Percentiles rank a stretch among this genome's conserved stretches.
Evolutionary conservation across 2,888 invertebrate species (phyloP).

Genomic region (Yponomeuta malinellus): DNA sequence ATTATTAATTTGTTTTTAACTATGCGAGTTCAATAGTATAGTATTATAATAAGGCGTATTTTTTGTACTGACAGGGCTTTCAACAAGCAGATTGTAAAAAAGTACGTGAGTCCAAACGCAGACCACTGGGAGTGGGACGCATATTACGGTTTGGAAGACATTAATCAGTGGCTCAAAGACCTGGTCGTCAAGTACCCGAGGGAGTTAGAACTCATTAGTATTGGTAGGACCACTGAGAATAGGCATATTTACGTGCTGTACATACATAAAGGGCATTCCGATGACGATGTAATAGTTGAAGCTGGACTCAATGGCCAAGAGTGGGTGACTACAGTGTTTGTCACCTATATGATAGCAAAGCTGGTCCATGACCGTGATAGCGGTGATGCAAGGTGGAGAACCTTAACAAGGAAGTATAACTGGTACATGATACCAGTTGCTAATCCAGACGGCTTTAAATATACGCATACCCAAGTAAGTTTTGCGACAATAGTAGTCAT

Average conservation of each 20-base stretch:
- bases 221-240: neutral
- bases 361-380: neutral
- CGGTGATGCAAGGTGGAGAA: neutral
- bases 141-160: slow-evolving; percentile 76
- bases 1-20: too few species aligned
- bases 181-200: slow-evolving; percentile 47
- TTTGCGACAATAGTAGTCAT: neutral
- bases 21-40: neutral
- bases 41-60: neutral
- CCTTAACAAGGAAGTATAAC: neutral
- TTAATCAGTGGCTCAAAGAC: slow-evolving; percentile 74
- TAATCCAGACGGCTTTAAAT: slow-evolving; percentile 85
- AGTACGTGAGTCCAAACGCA: slow-evolving; percentile 30
- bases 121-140: slow-evolving; percentile 59
- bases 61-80: slow-evolving; percentile 42
- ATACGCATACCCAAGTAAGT: slow-evolving; percentile 33
- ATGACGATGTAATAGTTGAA: slow-evolving; percentile 69
- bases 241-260: neutral
- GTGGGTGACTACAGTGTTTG: slow-evolving; percentile 80
- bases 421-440: slow-evolving; percentile 70
- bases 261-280: neutral
- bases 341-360: slow-evolving; percentile 61
- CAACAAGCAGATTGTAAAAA: slow-evolving; percentile 33
- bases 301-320: slow-evolving; percentile 83
- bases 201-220: slow-evolving; percentile 31